Evolutionary conservation across 2,888 invertebrate genomes (phyloP).

Genomic region (Pheosia gnoma): DNA sequence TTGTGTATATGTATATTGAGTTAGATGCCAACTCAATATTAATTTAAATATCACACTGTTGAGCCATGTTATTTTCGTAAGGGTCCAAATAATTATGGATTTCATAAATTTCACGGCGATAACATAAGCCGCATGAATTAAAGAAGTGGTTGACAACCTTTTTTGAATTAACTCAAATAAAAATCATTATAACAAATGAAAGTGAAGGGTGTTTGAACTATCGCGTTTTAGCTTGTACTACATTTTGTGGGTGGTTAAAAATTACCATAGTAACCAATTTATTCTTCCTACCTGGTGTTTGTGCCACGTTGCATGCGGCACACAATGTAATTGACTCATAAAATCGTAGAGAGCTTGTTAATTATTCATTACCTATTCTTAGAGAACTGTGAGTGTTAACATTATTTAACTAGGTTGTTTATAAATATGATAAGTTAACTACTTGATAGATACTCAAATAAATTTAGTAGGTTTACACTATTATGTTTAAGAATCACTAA

Average conservation of each 20-base stretch:
- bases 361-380: background rate
- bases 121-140: constrained; percentile 7
- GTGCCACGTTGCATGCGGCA: constrained; percentile 17
- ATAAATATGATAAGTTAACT: too few relatives aligned
- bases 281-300: background rate
- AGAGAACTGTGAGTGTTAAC: too few relatives aligned
- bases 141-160: constrained; percentile 26
- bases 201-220: constrained; percentile 26
- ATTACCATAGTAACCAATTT: constrained; percentile 4
- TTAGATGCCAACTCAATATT: too few relatives aligned
- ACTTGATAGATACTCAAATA: too few relatives aligned
- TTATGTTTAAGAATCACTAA: too few relatives aligned
- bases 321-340: constrained; percentile 18
- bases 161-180: constrained; percentile 11
- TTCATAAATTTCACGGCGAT: constrained; percentile 28
- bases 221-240: constrained; percentile 12
- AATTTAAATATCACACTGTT: background rate
- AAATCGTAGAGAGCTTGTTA: constrained; percentile 11
- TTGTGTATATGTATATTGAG: too few relatives aligned
- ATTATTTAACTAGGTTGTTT: too few relatives aligned
- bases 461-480: too few relatives aligned
- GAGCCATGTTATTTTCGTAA: background rate
- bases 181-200: constrained; percentile 10
- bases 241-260: constrained; percentile 4
- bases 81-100: constrained; percentile 3